These are phyloP conservation scores for Protonemura montana DNA, from an alignment of 2,888 invertebrate species.

Conservation along the genomic window DNA sequence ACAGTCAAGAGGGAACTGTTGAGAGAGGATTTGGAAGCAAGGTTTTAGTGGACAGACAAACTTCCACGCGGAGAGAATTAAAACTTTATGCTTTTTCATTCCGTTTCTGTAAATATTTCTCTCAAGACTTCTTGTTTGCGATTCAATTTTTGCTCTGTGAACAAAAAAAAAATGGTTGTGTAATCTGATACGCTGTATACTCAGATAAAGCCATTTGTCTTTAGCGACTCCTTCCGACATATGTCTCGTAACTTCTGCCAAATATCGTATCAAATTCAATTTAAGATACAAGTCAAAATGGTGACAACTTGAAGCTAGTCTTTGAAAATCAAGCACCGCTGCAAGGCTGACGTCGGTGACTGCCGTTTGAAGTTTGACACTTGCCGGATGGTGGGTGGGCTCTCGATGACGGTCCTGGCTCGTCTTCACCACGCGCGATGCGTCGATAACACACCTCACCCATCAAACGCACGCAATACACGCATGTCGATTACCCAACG, in stretches of 20 bases:
- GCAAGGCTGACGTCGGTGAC: not conserved
- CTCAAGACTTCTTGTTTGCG: not conserved
- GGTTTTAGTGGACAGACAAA: constrained; percentile 47
- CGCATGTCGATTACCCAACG: not conserved
- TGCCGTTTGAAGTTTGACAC: not conserved
- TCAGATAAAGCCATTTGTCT: not conserved
- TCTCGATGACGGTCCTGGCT: not conserved
- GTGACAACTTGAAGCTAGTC: not conserved
- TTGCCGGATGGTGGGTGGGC: not conserved
- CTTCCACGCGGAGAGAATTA: constrained; percentile 48
- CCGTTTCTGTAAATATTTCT: constrained; percentile 20
- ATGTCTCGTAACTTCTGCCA: not conserved
- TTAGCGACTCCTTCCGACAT: not conserved
- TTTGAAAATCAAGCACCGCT: not conserved
- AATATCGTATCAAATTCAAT: not conserved
- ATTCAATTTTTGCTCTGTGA: not conserved
- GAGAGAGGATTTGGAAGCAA: constrained; percentile 29
- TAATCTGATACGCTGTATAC: not conserved
- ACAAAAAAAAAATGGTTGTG: not conserved
- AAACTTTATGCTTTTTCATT: constrained; percentile 49
- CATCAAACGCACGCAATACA: not conserved
- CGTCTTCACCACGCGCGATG: not conserved
- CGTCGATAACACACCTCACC: not conserved
- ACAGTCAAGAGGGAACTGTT: constrained; percentile 39
- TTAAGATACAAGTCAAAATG: not conserved